phyloP scores from a whole-genome alignment of 2,113 vertebrate genomes.

The Psammodynastes pulverulentus region DNA sequence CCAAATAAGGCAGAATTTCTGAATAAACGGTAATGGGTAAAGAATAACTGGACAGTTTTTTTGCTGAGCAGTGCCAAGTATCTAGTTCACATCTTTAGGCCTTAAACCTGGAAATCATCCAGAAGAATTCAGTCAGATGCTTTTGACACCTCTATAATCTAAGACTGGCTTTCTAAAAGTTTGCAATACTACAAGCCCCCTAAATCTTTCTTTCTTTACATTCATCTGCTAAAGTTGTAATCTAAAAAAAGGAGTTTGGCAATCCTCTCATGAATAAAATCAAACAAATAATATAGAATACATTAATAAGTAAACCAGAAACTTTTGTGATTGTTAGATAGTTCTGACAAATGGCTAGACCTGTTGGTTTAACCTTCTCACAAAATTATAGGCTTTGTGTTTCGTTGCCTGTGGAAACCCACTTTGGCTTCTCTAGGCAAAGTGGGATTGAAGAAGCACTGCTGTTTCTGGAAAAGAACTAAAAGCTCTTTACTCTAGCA shows the following conservation, averaged over 20 bases:
- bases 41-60: not conserved
- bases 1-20: not conserved
- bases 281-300: not conserved
- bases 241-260: not conserved
- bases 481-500: not conserved
- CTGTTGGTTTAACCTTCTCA: not conserved
- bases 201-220: not conserved
- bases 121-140: not conserved
- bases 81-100: not conserved
- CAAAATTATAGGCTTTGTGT: not conserved
- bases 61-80: not conserved
- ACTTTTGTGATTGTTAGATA: not conserved
- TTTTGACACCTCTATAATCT: not conserved
- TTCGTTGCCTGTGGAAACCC: not conserved
- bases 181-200: not conserved
- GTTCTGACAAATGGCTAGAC: not conserved
- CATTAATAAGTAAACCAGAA: not conserved
- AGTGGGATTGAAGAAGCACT: not conserved
- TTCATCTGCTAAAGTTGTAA: not conserved
- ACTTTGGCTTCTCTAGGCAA: not conserved
- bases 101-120: not conserved
- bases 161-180: not conserved
- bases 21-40: not conserved
- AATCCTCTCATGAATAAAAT: not conserved
- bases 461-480: not conserved